Evolutionary conservation across 2,113 vertebrate species (phyloP).

Genomic region (Tor tambroides): DNA sequence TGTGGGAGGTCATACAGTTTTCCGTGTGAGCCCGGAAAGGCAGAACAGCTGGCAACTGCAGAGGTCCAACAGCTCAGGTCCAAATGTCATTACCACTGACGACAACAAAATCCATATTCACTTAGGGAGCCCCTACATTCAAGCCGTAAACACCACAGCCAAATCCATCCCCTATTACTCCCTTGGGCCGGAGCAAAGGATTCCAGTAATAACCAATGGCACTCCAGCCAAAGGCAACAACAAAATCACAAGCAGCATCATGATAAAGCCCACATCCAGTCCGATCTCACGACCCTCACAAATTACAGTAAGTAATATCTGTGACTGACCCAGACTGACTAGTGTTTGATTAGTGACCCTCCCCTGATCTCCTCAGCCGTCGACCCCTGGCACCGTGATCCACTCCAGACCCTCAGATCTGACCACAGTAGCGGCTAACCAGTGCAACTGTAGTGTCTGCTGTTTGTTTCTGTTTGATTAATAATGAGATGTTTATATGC

Average conservation of each 20-base stretch:
- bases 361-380: slow-evolving; percentile 16
- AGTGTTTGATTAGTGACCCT: slow-evolving; percentile 26
- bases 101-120: slow-evolving; percentile 99
- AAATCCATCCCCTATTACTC: slow-evolving; percentile 77
- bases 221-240: slow-evolving; percentile 82
- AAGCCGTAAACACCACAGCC: slow-evolving; percentile 80
- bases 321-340: slow-evolving; percentile 78
- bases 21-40: slow-evolving; percentile 90
- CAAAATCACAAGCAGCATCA: slow-evolving; percentile 99
- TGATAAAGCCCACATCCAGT: slow-evolving; percentile 92
- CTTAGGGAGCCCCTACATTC: slow-evolving; percentile 90
- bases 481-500: slow-evolving; percentile 77
- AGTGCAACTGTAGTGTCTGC: slow-evolving; percentile 66
- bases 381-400: slow-evolving; percentile 45
- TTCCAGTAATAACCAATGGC: slow-evolving; percentile 83
- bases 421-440: slow-evolving; percentile 68
- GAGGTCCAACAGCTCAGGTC: slow-evolving; percentile 89
- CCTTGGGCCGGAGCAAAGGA: slow-evolving; percentile 83
- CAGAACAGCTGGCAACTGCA: slow-evolving; percentile 92
- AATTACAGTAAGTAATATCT: slow-evolving; percentile 99
- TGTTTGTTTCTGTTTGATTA: slow-evolving; percentile 69
- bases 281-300: slow-evolving; percentile 92
- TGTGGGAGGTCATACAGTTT: slow-evolving; percentile 83
- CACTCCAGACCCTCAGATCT: slow-evolving; percentile 63
- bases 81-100: slow-evolving; percentile 96